Evolutionary conservation across 2,888 invertebrate genomes (phyloP), one percentile per base, ranked within the genome.

Genomic region (Aphidoletes aphidimyza): DNA sequence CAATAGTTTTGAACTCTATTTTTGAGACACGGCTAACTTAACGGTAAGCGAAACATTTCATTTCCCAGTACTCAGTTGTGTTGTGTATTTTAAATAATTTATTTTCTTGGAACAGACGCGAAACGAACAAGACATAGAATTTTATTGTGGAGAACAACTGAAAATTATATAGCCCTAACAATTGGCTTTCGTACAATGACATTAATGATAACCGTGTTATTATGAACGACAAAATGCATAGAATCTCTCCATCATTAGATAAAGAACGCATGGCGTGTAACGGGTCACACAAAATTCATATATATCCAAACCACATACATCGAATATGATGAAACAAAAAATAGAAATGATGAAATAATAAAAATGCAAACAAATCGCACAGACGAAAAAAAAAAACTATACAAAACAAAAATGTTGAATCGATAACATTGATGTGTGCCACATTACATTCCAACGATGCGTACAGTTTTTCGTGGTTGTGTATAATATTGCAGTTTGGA

Each of bases 1-100:
- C 22, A 54, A 54, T 6, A 54, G 69, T 26, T 69, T 69, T 69
- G 8, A 69, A 69, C 69, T 69, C 69, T 69, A 69, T 69, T 30
- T 30, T 30, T 69, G 69, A 69, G 30, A 34, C 22, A 54, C 54
- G 54, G 54, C 54, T 8, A 54, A 54, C 54, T 54, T 22, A 54
- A 54, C 54, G 54, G 54, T 54, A 54, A 54, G 54, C 54, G 22
- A 54, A 54, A 54, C 9, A 54, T 54, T 54, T 22, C 54, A 54
- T 22, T 54, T n/a, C n/a, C n/a, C 22, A 1, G 14, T 22, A 22
- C 6, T 54, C 22, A n/a, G n/a, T 47, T 47, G 9, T 17, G 9
- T 47, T 2, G 47, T 47, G 9, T 47, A 9, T 22, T 54, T 69
- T 69, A 69, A 69, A 69, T 69, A 69, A 69, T 69, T 69, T 69